phyloP scores from a whole-genome alignment of 2,888 invertebrate genomes.

The Netelia fuscicornis region DNA sequence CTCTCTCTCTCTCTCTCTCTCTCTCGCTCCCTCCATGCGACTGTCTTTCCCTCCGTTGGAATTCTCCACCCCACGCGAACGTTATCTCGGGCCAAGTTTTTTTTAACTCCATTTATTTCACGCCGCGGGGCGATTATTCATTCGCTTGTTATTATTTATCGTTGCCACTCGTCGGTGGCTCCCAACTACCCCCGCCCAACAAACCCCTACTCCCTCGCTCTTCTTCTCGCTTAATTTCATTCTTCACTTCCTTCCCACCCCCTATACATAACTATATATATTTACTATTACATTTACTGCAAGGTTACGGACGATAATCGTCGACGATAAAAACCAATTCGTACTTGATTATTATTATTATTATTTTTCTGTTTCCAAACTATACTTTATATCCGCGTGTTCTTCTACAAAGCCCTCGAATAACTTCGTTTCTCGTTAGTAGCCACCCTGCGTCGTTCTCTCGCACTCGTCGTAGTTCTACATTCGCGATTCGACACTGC shows the following conservation, averaged over 20 bases:
- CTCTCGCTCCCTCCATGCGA: constrained; percentile 28
- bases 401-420: constrained; percentile 56
- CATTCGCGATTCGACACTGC: constrained; percentile 32
- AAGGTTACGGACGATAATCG: constrained; percentile 76
- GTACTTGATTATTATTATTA: constrained; percentile 83
- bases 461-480: constrained; percentile 28
- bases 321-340: constrained; percentile 81
- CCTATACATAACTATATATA: constrained; percentile 57
- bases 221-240: constrained; percentile 72
- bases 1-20: constrained; percentile 15
- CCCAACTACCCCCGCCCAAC: constrained; percentile 11
- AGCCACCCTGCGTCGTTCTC: constrained; percentile 65
- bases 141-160: constrained; percentile 82
- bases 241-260: constrained; percentile 1
- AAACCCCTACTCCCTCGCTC: not conserved
- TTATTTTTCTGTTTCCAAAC: constrained; percentile 74
- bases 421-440: constrained; percentile 82
- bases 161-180: constrained; percentile 63
- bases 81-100: constrained; percentile 68
- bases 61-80: constrained; percentile 9
- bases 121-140: constrained; percentile 77
- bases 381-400: constrained; percentile 45
- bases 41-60: constrained; percentile 14
- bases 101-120: constrained; percentile 77
- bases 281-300: not conserved